Conservation (phyloP, 2,888 invertebrate genomes). For the Lysandra bellargus region DNA sequence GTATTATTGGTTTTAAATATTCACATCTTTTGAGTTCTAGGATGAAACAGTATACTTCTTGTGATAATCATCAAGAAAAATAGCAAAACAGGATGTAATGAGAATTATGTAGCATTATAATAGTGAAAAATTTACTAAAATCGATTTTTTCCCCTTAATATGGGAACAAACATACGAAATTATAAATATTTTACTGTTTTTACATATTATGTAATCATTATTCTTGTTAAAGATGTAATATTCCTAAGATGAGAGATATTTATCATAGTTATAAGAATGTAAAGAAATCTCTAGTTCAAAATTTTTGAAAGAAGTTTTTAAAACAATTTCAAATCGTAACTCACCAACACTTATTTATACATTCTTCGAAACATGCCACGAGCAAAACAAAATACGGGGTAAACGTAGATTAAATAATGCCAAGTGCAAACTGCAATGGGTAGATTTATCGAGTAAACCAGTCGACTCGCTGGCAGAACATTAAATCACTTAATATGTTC, state of each 20-base stretch:
- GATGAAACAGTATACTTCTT: too few relatives aligned
- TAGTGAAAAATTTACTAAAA: too few relatives aligned
- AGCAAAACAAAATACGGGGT: slow-evolving; percentile 21
- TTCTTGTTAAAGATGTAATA: too few relatives aligned
- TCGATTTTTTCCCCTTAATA: too few relatives aligned
- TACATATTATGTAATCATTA: too few relatives aligned
- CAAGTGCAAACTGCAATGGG: slow-evolving; percentile 28
- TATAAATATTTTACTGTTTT: too few relatives aligned
- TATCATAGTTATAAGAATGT: neutral
- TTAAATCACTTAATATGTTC: slow-evolving; percentile 31
- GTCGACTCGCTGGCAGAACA: slow-evolving; percentile 22
- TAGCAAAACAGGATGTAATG: too few relatives aligned
- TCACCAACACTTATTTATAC: slow-evolving; percentile 17
- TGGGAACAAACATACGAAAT: too few relatives aligned
- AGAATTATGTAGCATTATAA: too few relatives aligned
- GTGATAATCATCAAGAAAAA: too few relatives aligned
- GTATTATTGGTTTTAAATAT: neutral
- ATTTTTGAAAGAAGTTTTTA: neutral
- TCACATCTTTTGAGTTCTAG: too few relatives aligned
- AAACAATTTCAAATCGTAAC: neutral
- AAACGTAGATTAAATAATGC: slow-evolving; percentile 29
- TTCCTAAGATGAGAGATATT: neutral
- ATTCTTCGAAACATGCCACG: slow-evolving; percentile 20
- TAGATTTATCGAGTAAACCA: slow-evolving; percentile 24
- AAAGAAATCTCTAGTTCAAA: neutral